Evolutionary conservation across 2,888 invertebrate species (phyloP).

Genomic region (Rutpela maculata): DNA sequence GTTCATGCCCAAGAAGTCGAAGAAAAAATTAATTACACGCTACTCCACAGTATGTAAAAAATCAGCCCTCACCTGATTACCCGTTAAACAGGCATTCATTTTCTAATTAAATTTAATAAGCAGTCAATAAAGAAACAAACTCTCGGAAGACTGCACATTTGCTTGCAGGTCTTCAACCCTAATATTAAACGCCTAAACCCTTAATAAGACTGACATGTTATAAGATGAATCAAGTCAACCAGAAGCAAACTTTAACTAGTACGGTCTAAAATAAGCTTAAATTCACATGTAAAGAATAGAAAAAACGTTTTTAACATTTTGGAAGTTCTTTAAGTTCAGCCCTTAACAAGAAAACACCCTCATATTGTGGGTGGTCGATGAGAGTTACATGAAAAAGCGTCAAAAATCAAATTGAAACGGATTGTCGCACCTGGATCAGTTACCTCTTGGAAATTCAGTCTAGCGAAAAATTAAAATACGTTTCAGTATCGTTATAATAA

Average conservation of each 20-base stretch:
- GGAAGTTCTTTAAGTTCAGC: slow-evolving; percentile 45
- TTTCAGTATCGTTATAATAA: slow-evolving; percentile 40
- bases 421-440: slow-evolving; percentile 52
- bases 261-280: slow-evolving; percentile 1
- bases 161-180: slow-evolving; percentile 10
- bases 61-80: neutral
- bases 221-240: slow-evolving; percentile 43
- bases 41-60: no score
- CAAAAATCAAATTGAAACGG: slow-evolving; percentile 48
- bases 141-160: slow-evolving; percentile 7
- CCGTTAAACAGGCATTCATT: neutral
- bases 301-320: slow-evolving; percentile 21
- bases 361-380: slow-evolving; percentile 50
- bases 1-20: no score
- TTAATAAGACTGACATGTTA: slow-evolving; percentile 43
- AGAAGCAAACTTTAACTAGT: slow-evolving; percentile 23
- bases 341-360: slow-evolving; percentile 41
- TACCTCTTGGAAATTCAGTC: slow-evolving; percentile 40
- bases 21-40: no score
- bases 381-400: slow-evolving; percentile 48
- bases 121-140: neutral
- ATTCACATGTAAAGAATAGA: slow-evolving; percentile 9
- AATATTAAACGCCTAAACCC: slow-evolving; percentile 30
- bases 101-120: slow-evolving; percentile 5
- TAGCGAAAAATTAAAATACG: slow-evolving; percentile 52